Conservation (phyloP, 1,140 invertebrate species). For the Oryctes rhinoceros region DNA sequence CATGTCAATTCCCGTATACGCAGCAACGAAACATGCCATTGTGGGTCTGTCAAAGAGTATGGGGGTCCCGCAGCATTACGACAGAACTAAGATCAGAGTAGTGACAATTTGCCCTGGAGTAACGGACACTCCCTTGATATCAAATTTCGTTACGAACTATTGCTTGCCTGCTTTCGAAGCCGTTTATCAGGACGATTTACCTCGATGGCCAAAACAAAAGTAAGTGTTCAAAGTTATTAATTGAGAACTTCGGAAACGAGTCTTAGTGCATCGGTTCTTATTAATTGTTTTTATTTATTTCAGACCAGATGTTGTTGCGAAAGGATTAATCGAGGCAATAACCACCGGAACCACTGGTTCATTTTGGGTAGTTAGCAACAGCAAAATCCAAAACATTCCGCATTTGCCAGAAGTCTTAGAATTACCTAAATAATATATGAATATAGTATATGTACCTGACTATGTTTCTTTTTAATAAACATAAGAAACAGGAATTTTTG, state of each 20-base stretch:
- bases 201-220: constrained; percentile 34
- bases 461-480: background rate
- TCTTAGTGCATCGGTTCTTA: background rate
- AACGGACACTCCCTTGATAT: constrained; percentile 49
- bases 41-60: constrained; percentile 48
- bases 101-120: constrained; percentile 57
- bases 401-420: constrained; percentile 15
- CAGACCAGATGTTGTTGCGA: constrained; percentile 58
- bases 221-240: background rate
- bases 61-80: constrained; percentile 46
- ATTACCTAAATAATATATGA: constrained; percentile 7
- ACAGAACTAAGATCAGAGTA: constrained; percentile 55
- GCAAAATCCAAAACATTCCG: background rate
- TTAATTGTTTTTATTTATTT: background rate
- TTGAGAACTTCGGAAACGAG: background rate
- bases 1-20: constrained; percentile 49
- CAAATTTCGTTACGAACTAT: constrained; percentile 4
- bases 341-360: constrained; percentile 61
- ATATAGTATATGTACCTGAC: background rate
- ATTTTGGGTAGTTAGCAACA: constrained; percentile 59
- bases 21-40: constrained; percentile 51
- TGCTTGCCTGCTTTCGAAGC: constrained; percentile 23
- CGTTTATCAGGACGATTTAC: background rate
- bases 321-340: constrained; percentile 61
- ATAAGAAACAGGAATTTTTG: background rate